phyloP scores from a whole-genome alignment of 2,888 invertebrate species.

The Eurois occulta region DNA sequence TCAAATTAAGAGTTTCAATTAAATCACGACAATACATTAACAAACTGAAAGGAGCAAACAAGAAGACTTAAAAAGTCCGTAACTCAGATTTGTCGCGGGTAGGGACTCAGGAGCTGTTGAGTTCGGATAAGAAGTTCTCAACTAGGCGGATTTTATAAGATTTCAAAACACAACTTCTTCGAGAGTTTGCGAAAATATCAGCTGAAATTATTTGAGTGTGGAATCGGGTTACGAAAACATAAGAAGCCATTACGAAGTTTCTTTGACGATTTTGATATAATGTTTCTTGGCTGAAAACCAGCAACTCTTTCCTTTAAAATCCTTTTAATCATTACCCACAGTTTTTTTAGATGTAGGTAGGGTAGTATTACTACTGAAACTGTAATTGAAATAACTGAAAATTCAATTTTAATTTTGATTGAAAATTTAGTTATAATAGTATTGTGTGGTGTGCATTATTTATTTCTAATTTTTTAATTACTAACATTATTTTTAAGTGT shows the following conservation, averaged over 20 bases:
- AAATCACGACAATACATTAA: conserved; percentile 71
- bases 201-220: conserved; percentile 55
- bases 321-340: neutral
- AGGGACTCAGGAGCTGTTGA: conserved; percentile 73
- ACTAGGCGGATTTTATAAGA: conserved; percentile 77
- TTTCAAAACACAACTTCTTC: conserved; percentile 72
- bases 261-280: conserved; percentile 11
- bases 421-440: too few relatives aligned
- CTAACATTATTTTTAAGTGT: too few relatives aligned
- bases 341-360: neutral
- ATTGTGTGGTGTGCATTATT: too few relatives aligned
- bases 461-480: too few relatives aligned
- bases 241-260: conserved; percentile 38
- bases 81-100: conserved; percentile 78
- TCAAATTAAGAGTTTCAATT: conserved; percentile 68
- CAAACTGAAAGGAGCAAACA: conserved; percentile 73
- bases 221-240: conserved; percentile 40
- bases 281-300: neutral
- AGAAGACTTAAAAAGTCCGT: conserved; percentile 76
- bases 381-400: too few relatives aligned
- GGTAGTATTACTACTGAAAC: too few relatives aligned
- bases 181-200: conserved; percentile 60
- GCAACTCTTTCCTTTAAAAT: neutral
- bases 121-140: conserved; percentile 80
- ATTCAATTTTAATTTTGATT: too few relatives aligned